Evolutionary conservation across 2,888 invertebrate genomes (phyloP).

Genomic region (Epinotia nisella): DNA sequence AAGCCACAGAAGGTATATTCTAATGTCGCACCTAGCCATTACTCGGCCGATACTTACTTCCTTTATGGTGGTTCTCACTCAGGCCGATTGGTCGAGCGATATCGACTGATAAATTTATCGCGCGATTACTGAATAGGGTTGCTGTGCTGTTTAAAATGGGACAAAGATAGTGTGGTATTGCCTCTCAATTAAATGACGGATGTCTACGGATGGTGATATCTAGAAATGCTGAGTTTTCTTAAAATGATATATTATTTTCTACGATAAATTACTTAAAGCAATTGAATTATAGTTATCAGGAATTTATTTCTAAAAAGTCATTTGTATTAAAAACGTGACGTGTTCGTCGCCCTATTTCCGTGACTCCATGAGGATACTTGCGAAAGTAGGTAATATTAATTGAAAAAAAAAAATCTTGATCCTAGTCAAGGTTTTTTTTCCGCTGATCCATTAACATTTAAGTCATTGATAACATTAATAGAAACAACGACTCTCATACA

Average conservation of each 20-base stretch:
- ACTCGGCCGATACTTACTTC: constrained; percentile 60
- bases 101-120: constrained; percentile 72
- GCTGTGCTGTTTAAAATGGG: constrained; percentile 8
- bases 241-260: neutral
- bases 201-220: neutral
- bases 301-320: no score
- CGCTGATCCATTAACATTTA: no score
- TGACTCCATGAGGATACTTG: no score
- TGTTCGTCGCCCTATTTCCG: no score
- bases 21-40: constrained; percentile 33
- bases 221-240: neutral
- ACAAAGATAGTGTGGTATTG: neutral
- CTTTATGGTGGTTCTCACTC: constrained; percentile 77
- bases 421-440: no score
- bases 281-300: no score
- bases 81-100: constrained; percentile 72
- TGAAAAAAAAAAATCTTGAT: no score
- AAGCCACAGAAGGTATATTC: constrained; percentile 14
- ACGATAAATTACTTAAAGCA: neutral
- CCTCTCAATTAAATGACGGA: neutral
- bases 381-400: no score
- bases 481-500: neutral
- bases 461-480: neutral
- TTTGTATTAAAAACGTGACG: no score
- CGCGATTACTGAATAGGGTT: constrained; percentile 13